A percentile compares a stretch with the other conserved stretches of the same genome.
These are phyloP conservation scores for Sternarchorhynchus goeldii DNA, from an alignment of 2,797 vertebrate species.

Conservation along the genomic window DNA sequence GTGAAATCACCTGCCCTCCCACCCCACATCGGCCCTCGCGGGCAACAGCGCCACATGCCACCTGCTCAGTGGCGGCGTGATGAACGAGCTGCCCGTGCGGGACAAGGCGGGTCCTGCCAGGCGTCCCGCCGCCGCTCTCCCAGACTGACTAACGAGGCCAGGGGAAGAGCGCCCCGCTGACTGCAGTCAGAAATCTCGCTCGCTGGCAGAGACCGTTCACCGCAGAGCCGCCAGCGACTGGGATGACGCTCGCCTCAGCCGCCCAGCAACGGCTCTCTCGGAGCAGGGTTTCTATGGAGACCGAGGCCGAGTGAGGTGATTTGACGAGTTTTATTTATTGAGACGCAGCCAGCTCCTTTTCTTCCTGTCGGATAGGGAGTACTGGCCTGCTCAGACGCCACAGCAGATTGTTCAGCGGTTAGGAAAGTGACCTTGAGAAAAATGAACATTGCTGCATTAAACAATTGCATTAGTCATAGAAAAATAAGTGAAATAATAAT, in stretches of 20 bases:
- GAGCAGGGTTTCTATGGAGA: conserved; percentile 59
- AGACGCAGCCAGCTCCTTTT: conserved; percentile 44
- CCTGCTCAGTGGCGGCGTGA: conserved; percentile 47
- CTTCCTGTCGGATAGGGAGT: conserved; percentile 23
- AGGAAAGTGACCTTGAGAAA: conserved; percentile 37
- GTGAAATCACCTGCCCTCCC: conserved; percentile 33
- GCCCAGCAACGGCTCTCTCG: conserved; percentile 44
- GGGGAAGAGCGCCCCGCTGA: conserved; percentile 41
- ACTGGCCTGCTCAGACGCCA: conserved; percentile 39
- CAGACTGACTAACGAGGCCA: conserved; percentile 44
- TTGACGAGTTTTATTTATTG: conserved; percentile 57
- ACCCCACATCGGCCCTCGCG: conserved; percentile 15
- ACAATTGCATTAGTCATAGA: conserved; percentile 32
- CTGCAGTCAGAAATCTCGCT: conserved; percentile 48
- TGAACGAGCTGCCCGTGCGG: conserved; percentile 41
- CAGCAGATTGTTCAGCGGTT: conserved; percentile 32
- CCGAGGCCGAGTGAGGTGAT: conserved; percentile 40
- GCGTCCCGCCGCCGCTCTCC: conserved; percentile 47
- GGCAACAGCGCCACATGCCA: conserved; percentile 7
- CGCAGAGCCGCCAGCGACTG: conserved; percentile 34
- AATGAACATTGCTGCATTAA: conserved; percentile 15
- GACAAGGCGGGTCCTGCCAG: conserved; percentile 44
- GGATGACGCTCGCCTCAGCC: conserved; percentile 39
- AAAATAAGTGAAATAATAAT: not conserved
- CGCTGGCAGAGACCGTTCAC: conserved; percentile 48